These are phyloP conservation scores for Epistrophella euchroma DNA, from an alignment of 2,888 invertebrate species.

Conservation along the genomic window DNA sequence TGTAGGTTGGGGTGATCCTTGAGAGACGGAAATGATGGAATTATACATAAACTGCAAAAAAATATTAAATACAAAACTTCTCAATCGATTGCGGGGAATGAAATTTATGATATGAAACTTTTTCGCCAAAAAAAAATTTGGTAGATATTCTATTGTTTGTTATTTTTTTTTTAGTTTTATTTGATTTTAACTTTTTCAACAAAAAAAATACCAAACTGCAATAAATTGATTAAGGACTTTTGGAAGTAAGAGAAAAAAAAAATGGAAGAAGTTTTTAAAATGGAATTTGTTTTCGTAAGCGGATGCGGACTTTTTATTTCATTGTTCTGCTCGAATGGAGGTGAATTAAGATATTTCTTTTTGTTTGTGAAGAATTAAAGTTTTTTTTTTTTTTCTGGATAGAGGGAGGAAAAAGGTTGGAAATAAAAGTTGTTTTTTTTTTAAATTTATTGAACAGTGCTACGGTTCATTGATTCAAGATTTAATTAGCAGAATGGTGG, in stretches of 20 bases:
- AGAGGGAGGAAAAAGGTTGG: not conserved
- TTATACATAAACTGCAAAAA: constrained; percentile 12
- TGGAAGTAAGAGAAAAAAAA: not conserved
- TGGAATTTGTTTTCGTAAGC: constrained; percentile 59
- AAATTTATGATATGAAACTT: constrained; percentile 12
- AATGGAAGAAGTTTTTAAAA: constrained; percentile 32
- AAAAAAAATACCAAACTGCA: constrained; percentile 47
- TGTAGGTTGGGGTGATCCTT: constrained; percentile 25
- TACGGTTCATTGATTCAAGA: constrained; percentile 21
- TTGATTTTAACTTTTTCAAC: not conserved
- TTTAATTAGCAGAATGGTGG: constrained; percentile 43
- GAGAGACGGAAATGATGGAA: constrained; percentile 24
- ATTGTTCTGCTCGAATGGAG: constrained; percentile 44
- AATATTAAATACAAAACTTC: constrained; percentile 1
- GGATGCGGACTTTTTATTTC: constrained; percentile 40
- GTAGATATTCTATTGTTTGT: constrained; percentile 67
- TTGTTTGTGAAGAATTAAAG: constrained; percentile 3
- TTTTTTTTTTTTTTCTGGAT: constrained; percentile 20
- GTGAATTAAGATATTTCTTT: constrained; percentile 47
- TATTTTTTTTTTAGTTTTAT: constrained; percentile 3
- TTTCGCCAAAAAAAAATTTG: constrained; percentile 51
- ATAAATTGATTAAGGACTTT: constrained; percentile 67
- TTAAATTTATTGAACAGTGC: constrained; percentile 38
- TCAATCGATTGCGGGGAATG: constrained; percentile 11
- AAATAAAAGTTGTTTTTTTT: constrained; percentile 35